Base-by-base conservation (phyloP, 2,113 vertebrate species). In the Genyomyrus donnyi region DNA sequence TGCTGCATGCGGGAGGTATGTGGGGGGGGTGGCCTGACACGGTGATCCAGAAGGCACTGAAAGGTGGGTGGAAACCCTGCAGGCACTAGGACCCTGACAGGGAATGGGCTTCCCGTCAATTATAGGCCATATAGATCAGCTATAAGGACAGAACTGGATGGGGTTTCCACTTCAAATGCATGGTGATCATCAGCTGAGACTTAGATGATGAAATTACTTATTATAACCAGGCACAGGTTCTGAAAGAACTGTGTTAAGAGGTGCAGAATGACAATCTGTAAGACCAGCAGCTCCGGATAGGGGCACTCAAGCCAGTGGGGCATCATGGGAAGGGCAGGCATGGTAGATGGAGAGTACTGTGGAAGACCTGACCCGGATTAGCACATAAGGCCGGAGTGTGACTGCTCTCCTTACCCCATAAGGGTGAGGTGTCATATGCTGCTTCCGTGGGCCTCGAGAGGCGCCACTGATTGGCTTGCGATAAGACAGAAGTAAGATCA, bases 1-100 rank as follows among this genome's bases (percentile, higher is more conserved):
- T 96, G 91, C 93, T 97, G 70, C 95, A 97, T 0, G 95, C 94
- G 9, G 96, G 97, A 1, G 97, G 97, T 97, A 91, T 95, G 96
- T 56, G n/a, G 13, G 93, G 90, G 42, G 53, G 35, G 6, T 24
- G 9, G 7, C 53, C 31, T 77, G 19, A 89, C 21, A 24, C 13
- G 24, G 83, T 85, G 21, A 39, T 80, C 13, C 42, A 48, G 46
- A 52, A 39, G 86, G 15, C 48, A 24, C 8, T 39, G 27, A 50
- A 53, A 53, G n/a, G n/a, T 19, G 48, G 13, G 3, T 6, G 0
- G 27, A 52, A 52, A 31, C 48, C 5, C 21, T 21, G 42, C 80
- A n/a, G 45, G 42, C 42, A 39, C 21, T 42, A 21, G 19, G 80
- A 39, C 80, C 80, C 42, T 10, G 39, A 21, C 13, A 24, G 19